Conservation (phyloP, 2,797 vertebrate species). For the Callimico goeldii region DNA sequence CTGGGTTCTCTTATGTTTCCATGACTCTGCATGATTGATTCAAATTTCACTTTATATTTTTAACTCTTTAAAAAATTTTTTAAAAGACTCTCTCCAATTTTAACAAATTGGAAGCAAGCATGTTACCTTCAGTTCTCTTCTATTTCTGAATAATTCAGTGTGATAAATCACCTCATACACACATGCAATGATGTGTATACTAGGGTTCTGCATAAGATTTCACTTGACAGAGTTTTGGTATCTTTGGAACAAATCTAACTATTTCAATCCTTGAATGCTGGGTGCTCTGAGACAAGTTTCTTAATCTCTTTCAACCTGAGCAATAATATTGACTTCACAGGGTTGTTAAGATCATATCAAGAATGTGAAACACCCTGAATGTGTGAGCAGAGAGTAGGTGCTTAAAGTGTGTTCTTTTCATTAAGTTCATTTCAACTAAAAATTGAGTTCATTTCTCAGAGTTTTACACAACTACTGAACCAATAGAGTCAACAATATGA, state of each 20-base stretch:
- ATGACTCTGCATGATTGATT: neutral
- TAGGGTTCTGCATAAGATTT: neutral
- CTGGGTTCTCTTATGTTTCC: neutral
- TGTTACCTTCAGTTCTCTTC: neutral
- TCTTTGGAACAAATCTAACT: neutral
- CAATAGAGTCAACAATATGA: neutral
- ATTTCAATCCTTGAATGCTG: neutral
- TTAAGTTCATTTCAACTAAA: neutral
- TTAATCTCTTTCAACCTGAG: neutral
- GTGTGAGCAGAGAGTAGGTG: neutral
- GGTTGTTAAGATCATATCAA: neutral
- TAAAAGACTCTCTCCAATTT: neutral
- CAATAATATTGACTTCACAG: neutral
- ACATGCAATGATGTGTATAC: neutral
- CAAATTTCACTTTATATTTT: slow-evolving; percentile 4
- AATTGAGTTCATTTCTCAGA: neutral
- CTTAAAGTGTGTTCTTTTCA: neutral
- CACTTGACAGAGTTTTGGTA: neutral
- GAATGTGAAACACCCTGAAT: neutral
- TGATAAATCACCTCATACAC: neutral
- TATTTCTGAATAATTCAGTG: neutral
- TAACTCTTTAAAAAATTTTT: neutral
- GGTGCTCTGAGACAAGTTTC: neutral
- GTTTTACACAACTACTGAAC: neutral
- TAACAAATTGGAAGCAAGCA: neutral